Percentiles rank a stretch among this genome's conserved stretches.
Conservation (phyloP, 2,113 vertebrate species). For the Myotis lucifugus region DNA sequence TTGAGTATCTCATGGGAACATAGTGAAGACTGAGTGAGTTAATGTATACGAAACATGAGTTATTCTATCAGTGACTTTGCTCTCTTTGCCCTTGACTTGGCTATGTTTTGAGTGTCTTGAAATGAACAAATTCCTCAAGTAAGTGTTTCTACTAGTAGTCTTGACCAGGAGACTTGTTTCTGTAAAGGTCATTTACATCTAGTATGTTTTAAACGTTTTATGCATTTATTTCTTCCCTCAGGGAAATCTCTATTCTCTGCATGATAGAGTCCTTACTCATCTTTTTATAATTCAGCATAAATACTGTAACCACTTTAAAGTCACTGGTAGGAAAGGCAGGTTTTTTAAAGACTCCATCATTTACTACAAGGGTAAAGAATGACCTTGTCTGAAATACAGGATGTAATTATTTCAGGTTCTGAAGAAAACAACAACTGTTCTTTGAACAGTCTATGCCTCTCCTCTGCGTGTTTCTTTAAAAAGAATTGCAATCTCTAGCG, state of each 20-base stretch:
- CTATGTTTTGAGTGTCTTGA: background rate
- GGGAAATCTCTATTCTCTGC: constrained; percentile 44
- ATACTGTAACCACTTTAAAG: constrained; percentile 61
- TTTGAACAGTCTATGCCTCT: constrained; percentile 47
- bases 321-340: constrained; percentile 33
- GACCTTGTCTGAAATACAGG: constrained; percentile 62
- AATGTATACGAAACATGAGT: background rate
- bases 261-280: constrained; percentile 56
- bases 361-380: constrained; percentile 51
- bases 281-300: constrained; percentile 62
- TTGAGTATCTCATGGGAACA: background rate
- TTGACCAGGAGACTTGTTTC: constrained; percentile 1
- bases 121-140: background rate
- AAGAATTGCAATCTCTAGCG: constrained; percentile 45
- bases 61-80: background rate
- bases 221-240: constrained; percentile 37
- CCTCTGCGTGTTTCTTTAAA: constrained; percentile 35
- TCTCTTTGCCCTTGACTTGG: constrained; percentile 23
- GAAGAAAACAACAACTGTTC: background rate
- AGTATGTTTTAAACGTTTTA: background rate
- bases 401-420: constrained; percentile 60
- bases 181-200: constrained; percentile 34
- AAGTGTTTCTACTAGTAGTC: background rate
- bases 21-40: background rate
- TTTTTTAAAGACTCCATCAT: constrained; percentile 52